phyloP scores from a whole-genome alignment of 1,140 invertebrate species.

The Metaphire vulgaris region DNA sequence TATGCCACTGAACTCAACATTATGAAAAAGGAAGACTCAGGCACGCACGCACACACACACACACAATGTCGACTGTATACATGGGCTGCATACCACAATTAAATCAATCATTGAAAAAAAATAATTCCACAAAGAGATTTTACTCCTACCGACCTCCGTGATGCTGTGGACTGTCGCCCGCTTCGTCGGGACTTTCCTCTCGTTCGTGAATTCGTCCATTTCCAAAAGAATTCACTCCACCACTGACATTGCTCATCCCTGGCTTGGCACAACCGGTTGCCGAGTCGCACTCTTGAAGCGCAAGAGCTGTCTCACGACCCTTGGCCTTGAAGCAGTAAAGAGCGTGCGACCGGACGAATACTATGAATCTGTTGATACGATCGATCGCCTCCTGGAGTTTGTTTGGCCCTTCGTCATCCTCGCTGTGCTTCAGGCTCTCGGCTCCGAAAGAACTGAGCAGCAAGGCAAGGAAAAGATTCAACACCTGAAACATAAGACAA shows the following conservation, averaged over 20 bases:
- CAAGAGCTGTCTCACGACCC: neutral
- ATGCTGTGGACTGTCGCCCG: neutral
- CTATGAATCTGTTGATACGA: constrained; percentile 79
- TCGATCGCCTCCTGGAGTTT: constrained; percentile 97
- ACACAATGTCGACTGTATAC: no score
- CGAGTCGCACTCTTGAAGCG: neutral
- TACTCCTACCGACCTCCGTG: neutral
- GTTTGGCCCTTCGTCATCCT: constrained; percentile 73
- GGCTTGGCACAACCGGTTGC: neutral
- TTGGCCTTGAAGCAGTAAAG: constrained; percentile 28
- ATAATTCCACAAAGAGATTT: no score
- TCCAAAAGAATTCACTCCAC: neutral
- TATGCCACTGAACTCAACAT: no score
- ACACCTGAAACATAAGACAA: constrained; percentile 62
- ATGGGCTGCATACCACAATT: no score
- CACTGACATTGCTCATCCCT: neutral
- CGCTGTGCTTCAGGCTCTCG: constrained; percentile 43
- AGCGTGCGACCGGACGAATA: constrained; percentile 66
- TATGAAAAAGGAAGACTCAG: no score
- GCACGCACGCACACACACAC: neutral
- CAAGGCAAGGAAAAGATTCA: constrained; percentile 98
- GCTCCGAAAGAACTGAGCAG: constrained; percentile 96
- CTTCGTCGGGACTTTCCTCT: neutral
- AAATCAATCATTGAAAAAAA: neutral
- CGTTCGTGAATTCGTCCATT: neutral